These are phyloP conservation scores for Anguilla megastoma DNA, from an alignment of 2,797 vertebrate species.

Conservation along the genomic window DNA sequence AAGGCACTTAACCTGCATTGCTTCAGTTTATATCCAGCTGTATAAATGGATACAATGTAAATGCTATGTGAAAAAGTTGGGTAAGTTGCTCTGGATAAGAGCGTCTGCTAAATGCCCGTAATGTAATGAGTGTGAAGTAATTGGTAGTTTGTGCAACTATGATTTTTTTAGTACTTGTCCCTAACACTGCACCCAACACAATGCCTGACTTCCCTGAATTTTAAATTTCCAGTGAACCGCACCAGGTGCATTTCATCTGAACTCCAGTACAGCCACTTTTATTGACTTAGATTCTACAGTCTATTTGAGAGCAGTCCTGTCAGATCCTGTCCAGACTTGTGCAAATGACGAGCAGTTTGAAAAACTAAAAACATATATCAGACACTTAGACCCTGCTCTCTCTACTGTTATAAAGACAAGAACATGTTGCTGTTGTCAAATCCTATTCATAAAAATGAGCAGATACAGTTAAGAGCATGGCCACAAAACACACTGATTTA, in stretches of 20 bases:
- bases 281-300: neutral
- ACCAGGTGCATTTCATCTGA: neutral
- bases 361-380: neutral
- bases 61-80: no score
- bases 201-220: neutral
- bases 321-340: neutral
- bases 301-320: neutral
- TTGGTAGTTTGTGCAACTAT: no score
- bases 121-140: no score
- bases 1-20: no score
- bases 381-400: neutral
- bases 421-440: neutral
- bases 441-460: neutral
- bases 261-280: neutral
- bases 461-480: neutral
- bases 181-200: neutral
- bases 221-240: neutral
- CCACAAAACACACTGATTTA: neutral
- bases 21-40: no score
- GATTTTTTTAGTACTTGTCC: no score
- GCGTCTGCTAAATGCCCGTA: no score
- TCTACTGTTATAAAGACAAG: neutral
- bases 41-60: no score
- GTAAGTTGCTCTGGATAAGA: no score
- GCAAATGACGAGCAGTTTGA: neutral